Base-by-base conservation (phyloP, 2,888 invertebrate species). In the Acheta domesticus region DNA sequence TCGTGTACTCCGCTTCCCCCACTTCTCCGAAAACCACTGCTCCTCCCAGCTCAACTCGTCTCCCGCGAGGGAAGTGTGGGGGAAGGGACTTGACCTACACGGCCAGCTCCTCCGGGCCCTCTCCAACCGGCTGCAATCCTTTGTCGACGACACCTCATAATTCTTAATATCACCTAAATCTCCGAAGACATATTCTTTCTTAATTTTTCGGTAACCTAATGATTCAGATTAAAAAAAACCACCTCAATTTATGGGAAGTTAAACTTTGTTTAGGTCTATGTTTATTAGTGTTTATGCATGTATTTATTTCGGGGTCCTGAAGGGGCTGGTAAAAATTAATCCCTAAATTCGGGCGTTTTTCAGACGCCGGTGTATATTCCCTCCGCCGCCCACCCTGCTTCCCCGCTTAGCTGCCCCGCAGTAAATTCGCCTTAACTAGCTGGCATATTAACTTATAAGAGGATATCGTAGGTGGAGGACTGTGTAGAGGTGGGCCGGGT, bases 181-280 rank as follows among this genome's bases (percentile, higher is more conserved):
- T 62, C 62, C 62, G 16, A 62, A 62, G 62, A 62, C 62, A 62
- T 62, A 62, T n/a, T 62, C 62, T 62, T 62, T 62, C 62, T 62
- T 62, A 62, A 62, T 62, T 62, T 62, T 62, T n/a, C 62, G 16
- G n/a, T 14, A 4, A 62, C 62, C 62, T 62, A 62, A 62, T 62
- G 62, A 62, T n/a, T 62, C 62, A 62, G n/a, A 62, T n/a, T n/a
- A n/a, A n/a, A n/a, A n/a, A 62, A 62, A 19, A 62, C 14, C 14
- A 62, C n/a, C 62, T 62, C 62, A 62, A 62, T 62, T 62, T 62
- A 62, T 62, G 62, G n/a, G 62, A 62, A 62, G 62, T 62, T 62
- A 62, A 62, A 62, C 62, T 62, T 62, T 62, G 62, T 62, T 62
- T 62, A 62, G 62, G 14, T 62, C 3, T 62, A 62, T 62, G 62